Conservation (phyloP, 2,888 invertebrate species). For the Leptinotarsa haldemani region DNA sequence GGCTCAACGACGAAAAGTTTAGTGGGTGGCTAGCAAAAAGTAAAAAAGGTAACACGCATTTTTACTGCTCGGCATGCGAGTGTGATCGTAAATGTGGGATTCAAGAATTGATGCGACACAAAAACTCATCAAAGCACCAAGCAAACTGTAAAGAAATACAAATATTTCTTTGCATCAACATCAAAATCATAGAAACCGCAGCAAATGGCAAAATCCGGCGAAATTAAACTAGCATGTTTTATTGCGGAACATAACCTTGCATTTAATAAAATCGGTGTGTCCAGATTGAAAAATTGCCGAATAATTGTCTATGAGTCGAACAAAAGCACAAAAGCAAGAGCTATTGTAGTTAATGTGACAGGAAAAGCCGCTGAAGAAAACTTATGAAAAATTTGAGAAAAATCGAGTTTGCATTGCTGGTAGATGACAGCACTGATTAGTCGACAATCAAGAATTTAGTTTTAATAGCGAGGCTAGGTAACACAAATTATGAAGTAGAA, state of each 20-base stretch:
- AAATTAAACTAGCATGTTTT: conserved; percentile 1
- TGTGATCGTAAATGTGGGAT: conserved; percentile 1
- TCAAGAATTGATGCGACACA: background rate
- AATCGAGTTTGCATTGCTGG: background rate
- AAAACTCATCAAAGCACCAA: background rate
- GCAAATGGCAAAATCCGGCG: conserved; percentile 8
- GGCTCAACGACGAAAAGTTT: no score
- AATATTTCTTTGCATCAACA: background rate
- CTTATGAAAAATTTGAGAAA: background rate
- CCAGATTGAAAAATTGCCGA: no score
- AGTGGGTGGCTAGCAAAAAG: background rate
- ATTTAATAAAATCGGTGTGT: no score
- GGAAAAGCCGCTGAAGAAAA: background rate
- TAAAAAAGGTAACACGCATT: conserved; percentile 22
- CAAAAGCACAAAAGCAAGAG: background rate
- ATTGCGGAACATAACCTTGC: background rate
- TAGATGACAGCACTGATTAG: background rate
- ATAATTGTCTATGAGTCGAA: no score
- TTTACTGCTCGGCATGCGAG: conserved; percentile 14
- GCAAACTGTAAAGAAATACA: conserved; percentile 9
- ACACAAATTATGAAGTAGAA: background rate
- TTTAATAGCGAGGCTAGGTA: no score
- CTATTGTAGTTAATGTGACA: background rate
- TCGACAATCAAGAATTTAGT: conserved; percentile 9
- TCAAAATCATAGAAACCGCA: conserved; percentile 7